Evolutionary conservation across 2,797 vertebrate genomes (phyloP).

Genomic region (Pteronotus mesoamericanus): DNA sequence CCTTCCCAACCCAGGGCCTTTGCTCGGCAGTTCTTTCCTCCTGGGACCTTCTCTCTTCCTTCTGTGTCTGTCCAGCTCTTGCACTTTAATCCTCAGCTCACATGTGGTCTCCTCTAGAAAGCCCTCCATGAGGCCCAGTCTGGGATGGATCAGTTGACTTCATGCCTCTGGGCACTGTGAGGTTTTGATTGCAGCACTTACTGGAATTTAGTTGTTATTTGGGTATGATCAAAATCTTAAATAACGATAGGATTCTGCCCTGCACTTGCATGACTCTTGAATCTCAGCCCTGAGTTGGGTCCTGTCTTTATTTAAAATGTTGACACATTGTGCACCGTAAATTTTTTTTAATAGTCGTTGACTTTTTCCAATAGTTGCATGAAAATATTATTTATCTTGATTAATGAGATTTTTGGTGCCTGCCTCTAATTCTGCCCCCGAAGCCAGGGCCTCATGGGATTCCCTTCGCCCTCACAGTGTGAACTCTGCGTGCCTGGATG

Average conservation of each 20-base stretch:
- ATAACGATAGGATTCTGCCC: neutral
- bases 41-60: neutral
- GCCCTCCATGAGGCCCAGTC: neutral
- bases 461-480: neutral
- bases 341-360: neutral
- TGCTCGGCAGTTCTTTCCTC: neutral
- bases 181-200: neutral
- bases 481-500: neutral
- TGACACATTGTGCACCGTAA: neutral
- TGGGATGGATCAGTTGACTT: neutral
- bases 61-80: neutral
- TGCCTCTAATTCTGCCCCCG: fast-evolving
- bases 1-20: neutral
- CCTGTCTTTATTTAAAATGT: neutral
- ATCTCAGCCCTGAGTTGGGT: neutral
- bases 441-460: neutral
- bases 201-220: neutral
- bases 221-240: neutral
- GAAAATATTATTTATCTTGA: neutral
- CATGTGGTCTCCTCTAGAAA: neutral
- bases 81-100: neutral
- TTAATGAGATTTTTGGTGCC: neutral
- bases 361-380: neutral
- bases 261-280: neutral
- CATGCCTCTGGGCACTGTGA: neutral